A percentile compares a stretch with the other conserved stretches of the same genome.
Conservation (phyloP, 2,113 vertebrate species). For the Prionailurus bengalensis region DNA sequence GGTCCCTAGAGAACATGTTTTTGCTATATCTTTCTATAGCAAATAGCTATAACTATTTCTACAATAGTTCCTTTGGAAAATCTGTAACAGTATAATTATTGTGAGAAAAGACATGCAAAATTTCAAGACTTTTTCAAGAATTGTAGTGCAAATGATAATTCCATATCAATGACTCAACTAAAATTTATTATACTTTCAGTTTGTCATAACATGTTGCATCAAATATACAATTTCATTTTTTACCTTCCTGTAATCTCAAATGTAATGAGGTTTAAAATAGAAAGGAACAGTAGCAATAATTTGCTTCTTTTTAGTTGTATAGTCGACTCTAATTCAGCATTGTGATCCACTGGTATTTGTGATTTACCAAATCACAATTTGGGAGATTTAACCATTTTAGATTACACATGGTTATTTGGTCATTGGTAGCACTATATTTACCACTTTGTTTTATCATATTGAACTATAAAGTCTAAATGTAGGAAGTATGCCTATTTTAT, state of each 20-base stretch:
- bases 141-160: neutral
- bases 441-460: neutral
- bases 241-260: neutral
- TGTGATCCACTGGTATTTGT: neutral
- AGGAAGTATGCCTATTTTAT: neutral
- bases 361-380: neutral
- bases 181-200: neutral
- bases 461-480: neutral
- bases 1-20: neutral
- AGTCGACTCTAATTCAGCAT: neutral
- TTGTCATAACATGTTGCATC: neutral
- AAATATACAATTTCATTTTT: slow-evolving; percentile 6
- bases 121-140: neutral
- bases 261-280: neutral
- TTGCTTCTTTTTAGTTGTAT: neutral
- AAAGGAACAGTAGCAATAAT: neutral
- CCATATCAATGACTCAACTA: neutral
- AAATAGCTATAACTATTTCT: neutral
- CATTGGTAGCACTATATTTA: neutral
- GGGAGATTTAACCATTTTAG: neutral
- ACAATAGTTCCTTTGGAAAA: neutral
- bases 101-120: neutral
- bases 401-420: neutral
- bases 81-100: neutral
- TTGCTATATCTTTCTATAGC: neutral